Evolutionary conservation across 2,113 vertebrate genomes (phyloP).

Genomic region (Craseonycteris thonglongyai): DNA sequence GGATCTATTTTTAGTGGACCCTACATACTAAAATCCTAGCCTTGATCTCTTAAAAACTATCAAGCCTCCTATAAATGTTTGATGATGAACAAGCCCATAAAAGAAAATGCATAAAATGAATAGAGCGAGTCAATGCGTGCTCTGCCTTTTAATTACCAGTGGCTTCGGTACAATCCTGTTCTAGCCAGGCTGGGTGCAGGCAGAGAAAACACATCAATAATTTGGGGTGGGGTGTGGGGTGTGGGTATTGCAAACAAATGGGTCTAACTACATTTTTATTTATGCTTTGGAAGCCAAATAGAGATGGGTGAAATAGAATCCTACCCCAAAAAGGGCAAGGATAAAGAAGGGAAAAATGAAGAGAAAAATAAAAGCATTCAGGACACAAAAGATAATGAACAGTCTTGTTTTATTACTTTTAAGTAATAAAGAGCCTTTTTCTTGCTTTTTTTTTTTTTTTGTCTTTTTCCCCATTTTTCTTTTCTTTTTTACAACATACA

Average conservation of each 20-base stretch:
- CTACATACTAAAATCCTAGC: slow-evolving; percentile 63
- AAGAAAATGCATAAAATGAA: slow-evolving; percentile 74
- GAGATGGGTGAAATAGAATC: background rate
- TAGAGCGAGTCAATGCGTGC: slow-evolving; percentile 60
- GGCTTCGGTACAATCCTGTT: slow-evolving; percentile 48
- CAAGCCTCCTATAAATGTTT: slow-evolving; percentile 77
- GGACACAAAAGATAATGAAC: slow-evolving; percentile 78
- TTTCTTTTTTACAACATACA: slow-evolving; percentile 90
- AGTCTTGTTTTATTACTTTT: slow-evolving; percentile 90
- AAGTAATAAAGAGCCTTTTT: slow-evolving; percentile 90
- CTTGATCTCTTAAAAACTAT: slow-evolving; percentile 76
- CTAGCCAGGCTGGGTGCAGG: slow-evolving; percentile 24
- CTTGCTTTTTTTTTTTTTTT: slow-evolving; percentile 56
- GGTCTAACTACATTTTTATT: background rate
- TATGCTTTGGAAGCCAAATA: background rate
- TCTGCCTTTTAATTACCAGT: slow-evolving; percentile 76
- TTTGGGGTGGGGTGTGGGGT: background rate
- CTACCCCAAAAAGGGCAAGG: background rate
- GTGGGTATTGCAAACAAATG: slow-evolving; percentile 15
- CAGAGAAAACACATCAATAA: slow-evolving; percentile 37
- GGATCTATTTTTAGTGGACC: slow-evolving; percentile 73
- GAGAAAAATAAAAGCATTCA: slow-evolving; percentile 66
- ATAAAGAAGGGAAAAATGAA: background rate
- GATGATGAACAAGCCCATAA: slow-evolving; percentile 76
- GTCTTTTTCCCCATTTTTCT: slow-evolving; percentile 33